These are phyloP conservation scores for Volucella inflata DNA, from an alignment of 2,888 invertebrate genomes.

Conservation along the genomic window DNA sequence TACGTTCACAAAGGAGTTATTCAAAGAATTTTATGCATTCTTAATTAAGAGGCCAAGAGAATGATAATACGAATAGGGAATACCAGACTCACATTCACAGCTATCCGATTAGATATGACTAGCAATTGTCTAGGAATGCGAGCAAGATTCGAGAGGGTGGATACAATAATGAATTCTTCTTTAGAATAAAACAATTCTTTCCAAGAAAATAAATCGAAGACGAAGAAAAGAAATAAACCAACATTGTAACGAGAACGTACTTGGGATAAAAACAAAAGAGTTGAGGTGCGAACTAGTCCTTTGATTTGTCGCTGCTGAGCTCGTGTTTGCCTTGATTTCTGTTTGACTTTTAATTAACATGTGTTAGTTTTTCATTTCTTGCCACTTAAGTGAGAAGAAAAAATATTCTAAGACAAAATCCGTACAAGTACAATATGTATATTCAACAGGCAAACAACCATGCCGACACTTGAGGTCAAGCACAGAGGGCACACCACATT, in stretches of 20 bases:
- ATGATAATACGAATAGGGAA: constrained; percentile 3
- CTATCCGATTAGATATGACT: constrained; percentile 30
- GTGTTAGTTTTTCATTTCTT: not conserved
- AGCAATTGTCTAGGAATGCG: constrained; percentile 31
- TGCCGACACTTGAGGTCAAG: constrained; percentile 30
- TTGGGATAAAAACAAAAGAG: constrained; percentile 49
- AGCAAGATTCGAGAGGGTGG: constrained; percentile 34
- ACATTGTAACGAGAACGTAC: not conserved
- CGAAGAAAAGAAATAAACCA: not conserved
- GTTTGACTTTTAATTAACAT: constrained; percentile 44
- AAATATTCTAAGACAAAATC: not conserved
- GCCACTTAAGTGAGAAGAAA: not conserved
- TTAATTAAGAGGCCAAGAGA: constrained; percentile 49
- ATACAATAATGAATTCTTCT: constrained; percentile 26
- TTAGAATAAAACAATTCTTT: not conserved
- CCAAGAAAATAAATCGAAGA: not conserved
- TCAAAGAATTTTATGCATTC: constrained; percentile 41
- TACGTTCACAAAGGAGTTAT: not conserved
- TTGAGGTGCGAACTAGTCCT: constrained; percentile 35
- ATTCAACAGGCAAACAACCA: not conserved
- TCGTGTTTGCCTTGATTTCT: constrained; percentile 8
- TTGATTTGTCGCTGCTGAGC: not conserved
- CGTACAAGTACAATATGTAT: not conserved
- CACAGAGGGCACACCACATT: constrained; percentile 6
- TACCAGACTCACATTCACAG: not conserved